Evolutionary conservation across 2,113 vertebrate genomes (phyloP).

Genomic region (Promerops cafer): DNA sequence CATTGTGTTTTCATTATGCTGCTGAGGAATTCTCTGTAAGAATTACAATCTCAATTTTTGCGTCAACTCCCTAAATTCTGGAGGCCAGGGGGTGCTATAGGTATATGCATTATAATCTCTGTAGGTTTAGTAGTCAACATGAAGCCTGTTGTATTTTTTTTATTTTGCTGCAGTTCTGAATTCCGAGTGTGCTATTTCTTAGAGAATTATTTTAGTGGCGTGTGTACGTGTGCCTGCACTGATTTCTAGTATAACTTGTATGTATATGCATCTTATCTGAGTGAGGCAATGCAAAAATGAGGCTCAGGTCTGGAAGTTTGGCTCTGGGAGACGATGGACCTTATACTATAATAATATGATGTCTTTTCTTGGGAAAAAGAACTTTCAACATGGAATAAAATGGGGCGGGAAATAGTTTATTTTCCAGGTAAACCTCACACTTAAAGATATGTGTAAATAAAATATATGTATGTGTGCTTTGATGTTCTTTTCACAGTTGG

Average conservation of each 20-base stretch:
- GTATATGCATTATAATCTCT: background rate
- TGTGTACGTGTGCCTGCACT: accelerated
- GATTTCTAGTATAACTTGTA: background rate
- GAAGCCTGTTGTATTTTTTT: background rate
- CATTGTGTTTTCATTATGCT: background rate
- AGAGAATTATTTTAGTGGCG: background rate
- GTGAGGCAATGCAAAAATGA: background rate
- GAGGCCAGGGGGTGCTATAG: conserved; percentile 49
- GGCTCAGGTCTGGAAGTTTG: background rate
- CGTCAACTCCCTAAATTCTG: background rate
- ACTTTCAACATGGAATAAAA: background rate
- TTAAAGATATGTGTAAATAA: background rate
- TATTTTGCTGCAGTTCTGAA: background rate
- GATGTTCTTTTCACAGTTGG: background rate
- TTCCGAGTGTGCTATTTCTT: background rate
- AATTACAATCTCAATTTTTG: background rate
- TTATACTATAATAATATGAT: background rate
- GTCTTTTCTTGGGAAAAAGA: background rate
- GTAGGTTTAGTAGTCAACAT: background rate
- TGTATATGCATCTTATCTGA: background rate
- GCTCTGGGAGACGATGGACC: background rate
- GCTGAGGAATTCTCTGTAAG: background rate
- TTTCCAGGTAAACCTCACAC: background rate
- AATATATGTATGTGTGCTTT: background rate
- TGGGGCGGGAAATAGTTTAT: no score